Evolutionary conservation across 2,888 invertebrate genomes (phyloP).

Genomic region (Leptinotarsa rubiginosa): DNA sequence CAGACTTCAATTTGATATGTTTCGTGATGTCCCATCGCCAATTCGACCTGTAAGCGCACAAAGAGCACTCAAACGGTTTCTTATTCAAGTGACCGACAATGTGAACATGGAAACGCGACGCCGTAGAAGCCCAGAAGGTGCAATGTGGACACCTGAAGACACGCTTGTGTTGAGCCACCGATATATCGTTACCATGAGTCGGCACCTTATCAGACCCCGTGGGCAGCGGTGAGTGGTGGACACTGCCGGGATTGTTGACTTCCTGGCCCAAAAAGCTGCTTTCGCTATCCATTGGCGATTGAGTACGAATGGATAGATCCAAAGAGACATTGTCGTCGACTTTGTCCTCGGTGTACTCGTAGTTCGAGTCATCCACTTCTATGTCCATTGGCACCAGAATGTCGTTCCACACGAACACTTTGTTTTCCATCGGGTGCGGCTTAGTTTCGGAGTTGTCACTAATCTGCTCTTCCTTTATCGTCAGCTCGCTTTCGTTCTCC

Average conservation of each 20-base stretch:
- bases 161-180: conserved; percentile 77
- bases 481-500: conserved; percentile 53
- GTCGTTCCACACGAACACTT: conserved; percentile 85
- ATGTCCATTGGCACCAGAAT: conserved; percentile 67
- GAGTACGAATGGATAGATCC: conserved; percentile 62
- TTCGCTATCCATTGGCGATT: conserved; percentile 64
- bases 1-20: conserved; percentile 91
- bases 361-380: conserved; percentile 61
- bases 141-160: conserved; percentile 95
- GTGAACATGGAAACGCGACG: conserved; percentile 93
- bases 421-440: conserved; percentile 83
- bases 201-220: conserved; percentile 69
- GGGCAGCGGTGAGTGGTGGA: conserved; percentile 48
- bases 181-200: conserved; percentile 71
- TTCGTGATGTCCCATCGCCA: conserved; percentile 98
- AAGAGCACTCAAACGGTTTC: conserved; percentile 94
- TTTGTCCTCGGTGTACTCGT: conserved; percentile 62
- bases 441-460: conserved; percentile 60
- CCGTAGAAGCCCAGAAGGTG: conserved; percentile 92
- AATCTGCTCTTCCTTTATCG: conserved; percentile 50
- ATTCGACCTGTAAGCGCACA: conserved; percentile 93
- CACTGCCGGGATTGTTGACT: conserved; percentile 42
- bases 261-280: conserved; percentile 58
- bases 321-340: conserved; percentile 62
- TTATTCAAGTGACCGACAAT: conserved; percentile 93